Percentiles rank a stretch among this genome's conserved stretches.
phyloP scores from a whole-genome alignment of 2,113 vertebrate genomes.

The Oreotrochilus melanogaster region DNA sequence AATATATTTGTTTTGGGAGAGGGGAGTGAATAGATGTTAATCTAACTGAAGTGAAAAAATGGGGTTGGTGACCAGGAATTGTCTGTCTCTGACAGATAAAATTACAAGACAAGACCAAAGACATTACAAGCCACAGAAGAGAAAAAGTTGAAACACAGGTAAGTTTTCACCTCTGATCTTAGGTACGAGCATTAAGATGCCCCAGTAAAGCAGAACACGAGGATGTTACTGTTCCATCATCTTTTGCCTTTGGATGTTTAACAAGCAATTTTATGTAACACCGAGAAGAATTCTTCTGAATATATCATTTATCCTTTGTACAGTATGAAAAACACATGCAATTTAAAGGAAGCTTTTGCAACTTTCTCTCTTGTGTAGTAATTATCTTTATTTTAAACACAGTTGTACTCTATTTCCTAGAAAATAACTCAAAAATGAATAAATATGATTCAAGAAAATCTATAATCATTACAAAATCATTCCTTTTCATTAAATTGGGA shows the following conservation, averaged over 20 bases:
- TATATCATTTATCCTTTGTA: neutral
- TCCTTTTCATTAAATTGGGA: neutral
- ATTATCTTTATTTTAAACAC: neutral
- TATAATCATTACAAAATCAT: neutral
- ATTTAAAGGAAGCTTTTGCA: neutral
- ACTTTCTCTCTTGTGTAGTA: neutral
- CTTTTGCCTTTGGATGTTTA: neutral
- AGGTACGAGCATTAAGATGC: neutral
- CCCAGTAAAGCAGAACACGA: neutral
- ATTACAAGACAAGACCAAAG: neutral
- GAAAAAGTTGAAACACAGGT: neutral
- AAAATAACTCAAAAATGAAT: neutral
- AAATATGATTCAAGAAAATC: neutral
- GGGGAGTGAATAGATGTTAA: neutral
- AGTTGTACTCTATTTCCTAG: neutral
- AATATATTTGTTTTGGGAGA: neutral
- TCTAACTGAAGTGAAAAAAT: neutral
- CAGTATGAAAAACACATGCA: fast-evolving
- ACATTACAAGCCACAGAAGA: neutral
- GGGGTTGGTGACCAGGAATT: neutral
- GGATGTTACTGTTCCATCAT: neutral
- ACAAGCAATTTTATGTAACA: neutral
- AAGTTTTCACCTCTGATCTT: neutral
- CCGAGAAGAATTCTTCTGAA: neutral
- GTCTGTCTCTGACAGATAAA: neutral